Evolutionary conservation across 2,797 vertebrate species (phyloP).

Genomic region (Acanthurus tractus): DNA sequence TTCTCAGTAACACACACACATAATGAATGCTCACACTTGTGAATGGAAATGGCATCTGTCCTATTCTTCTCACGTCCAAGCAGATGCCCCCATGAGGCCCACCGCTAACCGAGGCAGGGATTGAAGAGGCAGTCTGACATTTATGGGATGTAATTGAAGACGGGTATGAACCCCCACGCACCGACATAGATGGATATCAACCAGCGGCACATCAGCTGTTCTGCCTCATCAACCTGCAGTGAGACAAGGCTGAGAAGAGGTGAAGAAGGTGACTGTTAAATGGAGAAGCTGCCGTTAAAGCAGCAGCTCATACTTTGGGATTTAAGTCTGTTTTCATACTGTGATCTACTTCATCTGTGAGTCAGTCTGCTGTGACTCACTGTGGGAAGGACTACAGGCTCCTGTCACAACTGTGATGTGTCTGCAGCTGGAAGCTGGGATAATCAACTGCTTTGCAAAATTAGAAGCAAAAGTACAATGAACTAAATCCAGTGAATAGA

Average conservation of each 20-base stretch:
- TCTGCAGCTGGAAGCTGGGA: not conserved
- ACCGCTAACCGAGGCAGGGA: conserved; percentile 17
- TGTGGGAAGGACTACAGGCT: not conserved
- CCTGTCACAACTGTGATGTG: not conserved
- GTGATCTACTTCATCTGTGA: not conserved
- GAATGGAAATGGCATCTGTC: conserved; percentile 29
- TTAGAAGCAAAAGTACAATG: not conserved
- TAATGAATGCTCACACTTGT: conserved; percentile 33
- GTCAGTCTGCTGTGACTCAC: not conserved
- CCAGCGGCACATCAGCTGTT: conserved; percentile 14
- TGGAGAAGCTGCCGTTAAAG: conserved; percentile 30
- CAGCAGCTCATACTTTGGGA: not conserved
- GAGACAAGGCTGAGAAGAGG: conserved; percentile 21
- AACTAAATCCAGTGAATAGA: not conserved
- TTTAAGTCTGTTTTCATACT: not conserved
- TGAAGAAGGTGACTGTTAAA: conserved; percentile 20
- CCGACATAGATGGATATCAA: conserved; percentile 45
- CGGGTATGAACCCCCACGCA: conserved; percentile 56
- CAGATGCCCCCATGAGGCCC: conserved; percentile 30
- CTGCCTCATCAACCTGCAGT: conserved; percentile 21
- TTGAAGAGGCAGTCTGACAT: conserved; percentile 64
- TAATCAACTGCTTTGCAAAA: not conserved
- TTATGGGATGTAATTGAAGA: conserved; percentile 68
- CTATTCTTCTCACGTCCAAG: conserved; percentile 58
- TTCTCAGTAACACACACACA: conserved; percentile 31